Conservation (phyloP, 1,140 invertebrate species). For the Charaxes varanes region DNA sequence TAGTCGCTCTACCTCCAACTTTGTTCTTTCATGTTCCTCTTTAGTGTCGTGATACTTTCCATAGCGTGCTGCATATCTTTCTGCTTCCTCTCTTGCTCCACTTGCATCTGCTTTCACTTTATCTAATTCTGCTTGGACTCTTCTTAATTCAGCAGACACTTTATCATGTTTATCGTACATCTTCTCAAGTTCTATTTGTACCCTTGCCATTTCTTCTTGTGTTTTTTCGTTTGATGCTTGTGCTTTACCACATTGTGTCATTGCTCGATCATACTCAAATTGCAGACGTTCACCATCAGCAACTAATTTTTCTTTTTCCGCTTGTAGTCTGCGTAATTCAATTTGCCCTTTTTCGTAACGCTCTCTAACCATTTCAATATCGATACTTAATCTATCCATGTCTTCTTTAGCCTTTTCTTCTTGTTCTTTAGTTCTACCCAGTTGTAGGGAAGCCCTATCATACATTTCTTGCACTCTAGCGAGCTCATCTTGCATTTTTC, state of each 20-base stretch:
- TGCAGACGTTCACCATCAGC: constrained; percentile 88
- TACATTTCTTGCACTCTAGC: constrained; percentile 90
- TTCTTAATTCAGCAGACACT: constrained; percentile 85
- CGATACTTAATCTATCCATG: constrained; percentile 84
- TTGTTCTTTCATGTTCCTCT: constrained; percentile 86
- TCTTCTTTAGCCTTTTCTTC: constrained; percentile 95
- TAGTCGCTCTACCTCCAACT: constrained; percentile 88
- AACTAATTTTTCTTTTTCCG: constrained; percentile 89
- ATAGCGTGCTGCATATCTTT: constrained; percentile 83
- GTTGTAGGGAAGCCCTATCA: constrained; percentile 87
- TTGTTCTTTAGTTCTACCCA: constrained; percentile 89
- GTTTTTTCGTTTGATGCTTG: constrained; percentile 89
- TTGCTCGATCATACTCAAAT: constrained; percentile 89
- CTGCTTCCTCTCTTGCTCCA: constrained; percentile 81
- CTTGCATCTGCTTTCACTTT: constrained; percentile 81
- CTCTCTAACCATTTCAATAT: constrained; percentile 90
- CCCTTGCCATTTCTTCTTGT: constrained; percentile 89
- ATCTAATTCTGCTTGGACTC: constrained; percentile 85
- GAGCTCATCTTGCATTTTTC: constrained; percentile 90
- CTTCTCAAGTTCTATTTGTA: constrained; percentile 92
- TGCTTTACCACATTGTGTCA: constrained; percentile 87
- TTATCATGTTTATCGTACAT: constrained; percentile 93
- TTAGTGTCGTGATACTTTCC: constrained; percentile 88
- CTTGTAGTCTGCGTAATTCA: constrained; percentile 86
- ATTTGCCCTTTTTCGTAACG: constrained; percentile 91